phyloP scores from a whole-genome alignment of 2,797 vertebrate genomes.

The Oreochromis mossambicus region DNA sequence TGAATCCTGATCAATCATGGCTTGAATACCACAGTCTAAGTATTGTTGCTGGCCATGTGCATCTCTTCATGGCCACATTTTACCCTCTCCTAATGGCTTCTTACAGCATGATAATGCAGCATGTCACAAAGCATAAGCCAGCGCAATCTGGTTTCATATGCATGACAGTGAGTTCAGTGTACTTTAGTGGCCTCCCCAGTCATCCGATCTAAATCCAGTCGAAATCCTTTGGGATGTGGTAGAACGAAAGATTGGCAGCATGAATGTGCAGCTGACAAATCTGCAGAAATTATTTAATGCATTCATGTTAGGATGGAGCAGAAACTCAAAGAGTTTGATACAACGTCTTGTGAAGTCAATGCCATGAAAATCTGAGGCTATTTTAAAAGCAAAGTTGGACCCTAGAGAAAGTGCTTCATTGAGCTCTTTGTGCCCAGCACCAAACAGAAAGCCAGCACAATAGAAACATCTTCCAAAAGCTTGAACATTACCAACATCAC shows the following conservation, averaged over 20 bases:
- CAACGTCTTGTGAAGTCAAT: not conserved
- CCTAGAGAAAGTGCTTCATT: not conserved
- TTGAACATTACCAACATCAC: not conserved
- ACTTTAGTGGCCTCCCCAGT: not conserved
- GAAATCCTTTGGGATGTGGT: not conserved
- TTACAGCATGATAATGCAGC: not conserved
- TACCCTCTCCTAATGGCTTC: not conserved
- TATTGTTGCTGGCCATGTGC: not conserved
- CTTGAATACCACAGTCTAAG: not conserved
- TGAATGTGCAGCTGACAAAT: not conserved
- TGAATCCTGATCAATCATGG: not conserved
- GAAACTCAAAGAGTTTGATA: not conserved
- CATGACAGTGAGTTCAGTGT: not conserved
- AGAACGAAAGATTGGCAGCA: not conserved
- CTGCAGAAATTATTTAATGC: not conserved
- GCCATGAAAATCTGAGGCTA: not conserved
- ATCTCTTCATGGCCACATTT: not conserved
- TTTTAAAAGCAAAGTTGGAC: not conserved
- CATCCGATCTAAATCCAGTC: not conserved
- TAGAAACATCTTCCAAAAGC: not conserved
- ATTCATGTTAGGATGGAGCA: not conserved
- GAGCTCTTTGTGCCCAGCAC: not conserved
- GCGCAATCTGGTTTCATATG: not conserved
- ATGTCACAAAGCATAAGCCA: not conserved
- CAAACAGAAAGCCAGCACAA: not conserved